phyloP scores from a whole-genome alignment of 2,797 vertebrate species.

The Cryptoprocta ferox region DNA sequence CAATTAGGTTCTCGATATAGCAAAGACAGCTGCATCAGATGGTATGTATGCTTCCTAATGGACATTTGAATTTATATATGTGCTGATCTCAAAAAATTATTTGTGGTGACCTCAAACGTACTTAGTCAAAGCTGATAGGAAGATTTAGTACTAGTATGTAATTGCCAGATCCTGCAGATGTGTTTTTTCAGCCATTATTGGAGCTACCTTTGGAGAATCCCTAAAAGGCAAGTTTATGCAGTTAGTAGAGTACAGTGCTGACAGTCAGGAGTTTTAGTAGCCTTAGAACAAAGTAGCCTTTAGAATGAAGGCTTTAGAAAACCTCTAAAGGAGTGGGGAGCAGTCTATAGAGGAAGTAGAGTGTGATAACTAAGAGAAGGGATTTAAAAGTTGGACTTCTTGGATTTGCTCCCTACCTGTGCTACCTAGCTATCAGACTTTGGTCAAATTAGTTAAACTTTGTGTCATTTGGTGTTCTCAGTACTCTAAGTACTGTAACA shows the following conservation, averaged over 20 bases:
- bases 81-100: conserved; percentile 68
- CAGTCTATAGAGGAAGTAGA: background rate
- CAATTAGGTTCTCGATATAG: conserved; percentile 75
- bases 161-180: background rate
- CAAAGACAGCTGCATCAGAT: conserved; percentile 80
- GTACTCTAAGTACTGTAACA: background rate
- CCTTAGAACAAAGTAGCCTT: background rate
- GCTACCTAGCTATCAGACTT: background rate
- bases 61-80: conserved; percentile 79
- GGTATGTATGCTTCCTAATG: conserved; percentile 18
- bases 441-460: background rate
- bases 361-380: background rate
- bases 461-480: background rate
- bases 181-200: background rate
- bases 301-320: background rate
- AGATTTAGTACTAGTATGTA: conserved; percentile 52
- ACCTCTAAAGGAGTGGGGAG: background rate
- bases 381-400: background rate
- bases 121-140: conserved; percentile 58
- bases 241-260: background rate
- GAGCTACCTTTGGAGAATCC: background rate
- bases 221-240: background rate
- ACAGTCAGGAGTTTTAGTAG: background rate
- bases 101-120: conserved; percentile 66
- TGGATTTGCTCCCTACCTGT: background rate